Evolutionary conservation across 2,888 invertebrate species (phyloP).

Genomic region (Dysmachus trigonus): DNA sequence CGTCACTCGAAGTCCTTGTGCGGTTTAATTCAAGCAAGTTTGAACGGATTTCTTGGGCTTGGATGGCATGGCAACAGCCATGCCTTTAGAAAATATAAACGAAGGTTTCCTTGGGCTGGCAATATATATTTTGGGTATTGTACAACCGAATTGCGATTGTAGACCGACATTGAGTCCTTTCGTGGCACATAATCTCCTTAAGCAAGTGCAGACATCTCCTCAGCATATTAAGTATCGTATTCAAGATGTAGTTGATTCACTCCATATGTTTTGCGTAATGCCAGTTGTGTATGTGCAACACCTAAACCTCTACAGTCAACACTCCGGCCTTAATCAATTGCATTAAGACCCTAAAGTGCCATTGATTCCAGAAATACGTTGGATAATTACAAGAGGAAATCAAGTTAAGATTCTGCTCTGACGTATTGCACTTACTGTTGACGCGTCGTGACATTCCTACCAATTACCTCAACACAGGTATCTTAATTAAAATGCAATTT

Average conservation of each 20-base stretch:
- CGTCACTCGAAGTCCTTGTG: neutral
- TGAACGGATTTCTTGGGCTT: neutral
- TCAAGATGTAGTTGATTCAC: neutral
- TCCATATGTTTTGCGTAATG: neutral
- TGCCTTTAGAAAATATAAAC: neutral
- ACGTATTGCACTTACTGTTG: neutral
- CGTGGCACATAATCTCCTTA: neutral
- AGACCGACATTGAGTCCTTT: neutral
- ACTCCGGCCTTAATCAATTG: constrained; percentile 11
- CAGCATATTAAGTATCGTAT: neutral
- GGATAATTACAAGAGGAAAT: constrained; percentile 17
- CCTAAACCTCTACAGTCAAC: neutral
- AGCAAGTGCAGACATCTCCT: neutral
- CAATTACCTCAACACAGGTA: neutral
- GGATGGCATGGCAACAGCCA: neutral
- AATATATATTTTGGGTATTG: neutral
- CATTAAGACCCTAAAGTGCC: neutral
- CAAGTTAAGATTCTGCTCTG: neutral
- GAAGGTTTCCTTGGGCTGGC: neutral
- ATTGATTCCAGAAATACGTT: constrained; percentile 7
- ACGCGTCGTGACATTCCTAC: neutral
- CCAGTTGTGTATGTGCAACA: neutral
- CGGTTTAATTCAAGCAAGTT: neutral
- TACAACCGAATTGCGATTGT: neutral
- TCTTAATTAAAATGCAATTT: constrained; percentile 31